Base-by-base conservation (phyloP, 92 coral and sea anemone species). In the Zoanthus gigantus region DNA sequence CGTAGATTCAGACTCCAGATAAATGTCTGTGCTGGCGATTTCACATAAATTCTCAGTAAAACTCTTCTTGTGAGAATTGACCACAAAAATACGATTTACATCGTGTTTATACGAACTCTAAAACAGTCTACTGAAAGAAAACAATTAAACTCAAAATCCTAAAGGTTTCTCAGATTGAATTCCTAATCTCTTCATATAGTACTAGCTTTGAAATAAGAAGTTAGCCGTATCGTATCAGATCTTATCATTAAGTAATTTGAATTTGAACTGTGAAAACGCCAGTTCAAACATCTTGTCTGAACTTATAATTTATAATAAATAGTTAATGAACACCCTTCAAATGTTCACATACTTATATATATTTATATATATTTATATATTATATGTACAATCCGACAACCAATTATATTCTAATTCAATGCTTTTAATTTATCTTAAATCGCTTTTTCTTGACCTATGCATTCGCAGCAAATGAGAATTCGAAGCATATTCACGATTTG, bases 221-320 rank as follows among this genome's bases (percentile, higher is more conserved):
- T 50, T 50, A 50, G 12, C 56, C 56, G 56, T 50, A 7, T 50
- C 56, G 12, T 50, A 11, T 50, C 5, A 4, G 4, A 47, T 47
- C 8, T 47, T 47, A 47, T 47, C 4, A 47, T 47, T 0, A 47
- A 47, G 12, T 0, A 50, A 11, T 50, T 50, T 50, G 12, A 50
- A 7, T 7, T 7, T 50, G 56, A 50, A 50, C 0, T 63, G 69
- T 63, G 15, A 23, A 79, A 68, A 79, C 84, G 84, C 84, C 74
- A 79, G 54, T 45, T 79, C 23, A 29, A 63, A 79, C 84, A 68
- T 31, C 68, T 78, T 7, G 83, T 56, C 71, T 78, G 46, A 61
- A 45, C 34, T 58, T 61, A 79, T 79, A 79, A 67, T 79, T 79
- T 65, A 79, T 79, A 79, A 79, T 79, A 79, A 79, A 79, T 79